Base-by-base conservation (phyloP, 2,888 invertebrate genomes). In the Laothoe populi region DNA sequence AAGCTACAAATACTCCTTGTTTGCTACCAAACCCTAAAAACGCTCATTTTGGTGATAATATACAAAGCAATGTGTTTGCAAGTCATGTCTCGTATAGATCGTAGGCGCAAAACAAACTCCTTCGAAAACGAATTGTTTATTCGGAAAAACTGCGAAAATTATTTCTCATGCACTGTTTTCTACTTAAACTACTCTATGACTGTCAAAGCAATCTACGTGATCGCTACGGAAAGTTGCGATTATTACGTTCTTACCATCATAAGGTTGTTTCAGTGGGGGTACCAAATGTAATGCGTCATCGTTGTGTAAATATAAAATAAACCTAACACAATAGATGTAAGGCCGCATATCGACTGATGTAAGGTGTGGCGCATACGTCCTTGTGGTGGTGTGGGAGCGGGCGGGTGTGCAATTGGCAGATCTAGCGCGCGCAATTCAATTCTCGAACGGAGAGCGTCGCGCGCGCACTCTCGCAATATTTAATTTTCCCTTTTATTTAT, bases 391-490 rank as follows among this genome's bases (percentile, higher is more conserved):
- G 83, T 85, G 85, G 84, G 86, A 81, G 84, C 72, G 74, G 61
- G 71, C 70, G 68, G 71, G 69, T 68, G 72, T 74, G 73, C 80
- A 84, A 89, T 88, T 88, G 90, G 90, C 64, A 46, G 63, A 72
- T 69, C 62, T 60, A 72, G 74, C 85, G 89, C 88, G 91, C 81
- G 87, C 83, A 73, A 86, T 90, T 92, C 91, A 90, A 92, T 88
- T 84, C 85, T 77, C 69, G 73, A 70, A 73, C 77, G 71, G 81
- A 77, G 71, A 75, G 77, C 84, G 79, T 75, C 84, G 84, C 83
- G 81, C 67, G 84, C 87, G 86, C 90, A 92, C 89, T 90, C 87
- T 90, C 90, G 82, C 87, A 81, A 80, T 70, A 67, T 75, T 75
- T 78, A 79, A 81, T 82, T 82, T 89, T 90, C 88, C 83, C 88